Base-by-base conservation (phyloP, 1,140 invertebrate species). In the Phymastichus coffea region DNA sequence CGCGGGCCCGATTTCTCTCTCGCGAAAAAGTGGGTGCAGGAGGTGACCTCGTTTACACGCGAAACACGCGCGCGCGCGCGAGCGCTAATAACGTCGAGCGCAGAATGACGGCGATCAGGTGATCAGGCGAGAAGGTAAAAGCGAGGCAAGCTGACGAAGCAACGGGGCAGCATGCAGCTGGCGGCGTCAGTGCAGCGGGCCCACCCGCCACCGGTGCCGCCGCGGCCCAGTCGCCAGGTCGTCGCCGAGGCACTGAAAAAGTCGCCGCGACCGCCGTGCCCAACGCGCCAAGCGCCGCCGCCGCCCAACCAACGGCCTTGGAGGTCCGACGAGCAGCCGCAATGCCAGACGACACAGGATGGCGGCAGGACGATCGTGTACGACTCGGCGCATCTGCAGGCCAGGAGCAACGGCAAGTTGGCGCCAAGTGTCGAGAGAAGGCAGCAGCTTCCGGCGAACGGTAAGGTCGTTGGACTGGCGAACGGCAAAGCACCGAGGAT, bases 121-220 rank as follows among this genome's bases (percentile, higher is more conserved):
- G 28, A 47, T 47, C 25, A 4, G 41, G 19, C 19, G 26, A 12
- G 9, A 17, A 23, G 17, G 19, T 25, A 47, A n/a, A n/a, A 46
- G 20, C 54, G 38, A 8, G 28, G 3, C n/a, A 43, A 55, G 19
- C 26, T 30, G 46, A 48, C 46, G 46, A 17, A 17, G 26, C 26
- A 22, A 23, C 33, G 37, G 14, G 15, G 30, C 38, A 55, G 62
- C 20, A 80, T 80, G 79, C 73, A 78, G 70, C 63, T 79, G 53
- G 77, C 77, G 55, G 68, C 75, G 47, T 73, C 70, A 44, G 71
- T 73, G 57, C 76, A 74, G 25, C 71, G 64, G 52, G 60, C 73
- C 56, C 84, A 86, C 57, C 86, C 87, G 37, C 87, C 87, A 41
- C 88, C 88, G 54, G 86, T 88, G 43, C 88, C 88, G n/a, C 87